Evolutionary conservation across 2,797 vertebrate genomes (phyloP), one percentile per base, ranked within the genome.

Genomic region (Danionella dracula): DNA sequence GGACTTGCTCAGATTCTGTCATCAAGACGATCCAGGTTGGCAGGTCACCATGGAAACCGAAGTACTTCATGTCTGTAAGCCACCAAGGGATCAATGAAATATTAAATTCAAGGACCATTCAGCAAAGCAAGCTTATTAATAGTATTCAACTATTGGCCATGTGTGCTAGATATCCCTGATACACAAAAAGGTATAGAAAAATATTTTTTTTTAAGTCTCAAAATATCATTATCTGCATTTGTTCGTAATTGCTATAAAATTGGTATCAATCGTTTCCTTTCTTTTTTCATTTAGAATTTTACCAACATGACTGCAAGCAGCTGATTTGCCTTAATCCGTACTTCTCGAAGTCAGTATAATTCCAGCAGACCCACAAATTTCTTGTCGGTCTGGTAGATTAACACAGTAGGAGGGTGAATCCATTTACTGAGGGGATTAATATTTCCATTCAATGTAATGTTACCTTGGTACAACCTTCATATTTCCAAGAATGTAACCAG

Each of bases 11-110:
- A 27, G 42, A 29, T 57, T 64, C 31, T 21, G 11, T 65, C 58
- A 42, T 8, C 15, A 17, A 42, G 59, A 35, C 54, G 4, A 40
- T 35, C 17, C 27, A 57, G 45, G 35, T 35, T 44, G 61, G 53
- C 29, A 37, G 68, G 46, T 71, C 54, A 59, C 53, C 61, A 71
- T 71, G 68, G 61, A 65, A 71, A 71, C 68, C 46, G 45, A 44
- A 45, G 60, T 31, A 44, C 63, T 64, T 55, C 44, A 48, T 41
- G 35, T 50, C 35, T 64, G 59, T 57, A 50, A 70, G 60, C 44
- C 68, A 70, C 60, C 45, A 12, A 50, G 54, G 68, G 45, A 64
- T 70, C 53, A 57, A 57, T 49, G 59, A 49, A 56, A 63, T 70
- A 41, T 49, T 64, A 63, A 63, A 63, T 58, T 29, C 27, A 56